Evolutionary conservation across 2,797 vertebrate genomes (phyloP), one percentile per base, ranked within the genome.

Genomic region (Anguilla obscura): DNA sequence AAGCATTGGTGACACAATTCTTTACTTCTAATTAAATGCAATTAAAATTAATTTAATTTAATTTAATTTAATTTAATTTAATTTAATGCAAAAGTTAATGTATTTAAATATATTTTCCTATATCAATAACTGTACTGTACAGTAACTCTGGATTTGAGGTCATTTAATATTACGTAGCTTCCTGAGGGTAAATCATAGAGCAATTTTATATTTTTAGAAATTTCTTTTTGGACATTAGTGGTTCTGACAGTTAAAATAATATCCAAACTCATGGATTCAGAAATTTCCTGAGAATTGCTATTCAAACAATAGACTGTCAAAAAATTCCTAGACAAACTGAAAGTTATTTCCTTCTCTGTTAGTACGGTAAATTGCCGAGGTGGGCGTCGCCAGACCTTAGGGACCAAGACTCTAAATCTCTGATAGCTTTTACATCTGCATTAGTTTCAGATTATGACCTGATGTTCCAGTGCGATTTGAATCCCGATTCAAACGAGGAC

Each of bases 261-360:
- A 71, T 71, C 27, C 27, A 71, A 71, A 71, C 69, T 30, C 12
- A 30, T 71, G 69, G 69, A 71, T 30, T 71, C 66, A 27, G 7
- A 71, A 71, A 71, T 71, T 71, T 12, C 69, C 69, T 33, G 1
- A 12, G 27, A 71, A 71, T 71, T 71, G 27, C 69, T 71, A 30
- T 71, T 71, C 69, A 71, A 30, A 71, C 69, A 71, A 71, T 71
- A 71, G 69, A 27, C 69, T 71, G 69, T 71, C 69, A 71, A 27
- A 33, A 71, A 71, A 71, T 10, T 71, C 27, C 69, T 71, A 71
- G 69, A 71, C 69, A 71, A 71, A 71, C 69, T 9, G 33, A 71
- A 71, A 71, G n/a, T 71, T 30, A 71, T 33, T 71, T 71, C 27
- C 69, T 30, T 71, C 27, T 7, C n/a, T 66, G 60, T 71, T 12